phyloP scores from a whole-genome alignment of 1,140 invertebrate genomes.

The Diorhabda sublineata region DNA sequence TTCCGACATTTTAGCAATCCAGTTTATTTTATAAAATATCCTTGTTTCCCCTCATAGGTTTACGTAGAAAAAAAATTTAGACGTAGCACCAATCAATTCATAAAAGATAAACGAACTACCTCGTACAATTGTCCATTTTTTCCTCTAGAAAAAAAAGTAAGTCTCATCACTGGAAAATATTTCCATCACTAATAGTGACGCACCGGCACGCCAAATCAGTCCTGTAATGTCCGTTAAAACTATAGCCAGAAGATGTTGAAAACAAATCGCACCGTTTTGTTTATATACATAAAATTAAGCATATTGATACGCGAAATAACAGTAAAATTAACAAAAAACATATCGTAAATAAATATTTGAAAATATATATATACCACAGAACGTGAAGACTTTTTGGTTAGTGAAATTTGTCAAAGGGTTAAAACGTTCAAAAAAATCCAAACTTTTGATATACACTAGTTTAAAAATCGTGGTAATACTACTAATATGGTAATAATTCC shows the following conservation, averaged over 20 bases:
- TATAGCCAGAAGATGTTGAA: not conserved
- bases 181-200: not conserved
- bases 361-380: too few species aligned
- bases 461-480: too few species aligned
- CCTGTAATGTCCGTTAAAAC: not conserved
- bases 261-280: conserved; percentile 1
- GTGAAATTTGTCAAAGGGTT: too few species aligned
- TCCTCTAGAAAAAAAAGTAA: not conserved
- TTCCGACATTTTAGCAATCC: too few species aligned
- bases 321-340: not conserved
- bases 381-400: too few species aligned
- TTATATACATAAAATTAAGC: not conserved
- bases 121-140: not conserved
- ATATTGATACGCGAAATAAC: not conserved
- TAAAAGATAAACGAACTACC: not conserved
- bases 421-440: too few species aligned
- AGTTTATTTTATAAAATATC: too few species aligned
- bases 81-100: not conserved
- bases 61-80: not conserved
- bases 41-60: too few species aligned
- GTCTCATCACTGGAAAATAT: not conserved
- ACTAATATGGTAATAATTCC: too few species aligned
- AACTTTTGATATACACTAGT: too few species aligned
- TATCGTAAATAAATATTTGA: too few species aligned
- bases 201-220: not conserved